A percentile compares a stretch with the other conserved stretches of the same genome.
phyloP scores from a whole-genome alignment of 2,888 invertebrate genomes.

The Zhengitettix transpicula region DNA sequence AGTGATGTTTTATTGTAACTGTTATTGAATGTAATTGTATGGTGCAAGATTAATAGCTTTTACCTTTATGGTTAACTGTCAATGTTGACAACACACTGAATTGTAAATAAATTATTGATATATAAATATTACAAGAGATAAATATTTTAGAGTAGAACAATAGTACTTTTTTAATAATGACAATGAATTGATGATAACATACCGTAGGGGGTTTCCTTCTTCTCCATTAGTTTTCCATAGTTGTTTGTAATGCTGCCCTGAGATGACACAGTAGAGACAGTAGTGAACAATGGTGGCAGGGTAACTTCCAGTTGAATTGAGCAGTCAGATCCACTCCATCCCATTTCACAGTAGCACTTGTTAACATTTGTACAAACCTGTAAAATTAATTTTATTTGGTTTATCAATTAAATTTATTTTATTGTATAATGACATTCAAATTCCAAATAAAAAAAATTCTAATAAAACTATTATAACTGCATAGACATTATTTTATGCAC shows the following conservation, averaged over 20 bases:
- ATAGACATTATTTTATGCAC: neutral
- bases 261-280: conserved; percentile 23
- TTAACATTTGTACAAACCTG: conserved; percentile 86
- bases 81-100: too few species aligned
- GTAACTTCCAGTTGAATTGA: conserved; percentile 51
- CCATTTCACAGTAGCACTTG: conserved; percentile 78
- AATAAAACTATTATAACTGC: conserved; percentile 1
- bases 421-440: neutral
- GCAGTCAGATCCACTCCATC: conserved; percentile 80
- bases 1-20: too few species aligned
- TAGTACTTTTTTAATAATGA: neutral
- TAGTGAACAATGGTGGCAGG: conserved; percentile 29
- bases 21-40: too few species aligned
- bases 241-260: conserved; percentile 34
- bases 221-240: conserved; percentile 51
- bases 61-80: too few species aligned
- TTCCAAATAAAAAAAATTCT: neutral
- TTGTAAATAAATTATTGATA: too few species aligned
- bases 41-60: too few species aligned
- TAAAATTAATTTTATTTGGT: neutral
- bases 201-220: conserved; percentile 89
- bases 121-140: too few species aligned
- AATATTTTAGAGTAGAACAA: too few species aligned
- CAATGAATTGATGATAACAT: conserved; percentile 29
- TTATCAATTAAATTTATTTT: too few species aligned